Base-by-base conservation (phyloP, 2,797 vertebrate species). In the Hirundo rustica region DNA sequence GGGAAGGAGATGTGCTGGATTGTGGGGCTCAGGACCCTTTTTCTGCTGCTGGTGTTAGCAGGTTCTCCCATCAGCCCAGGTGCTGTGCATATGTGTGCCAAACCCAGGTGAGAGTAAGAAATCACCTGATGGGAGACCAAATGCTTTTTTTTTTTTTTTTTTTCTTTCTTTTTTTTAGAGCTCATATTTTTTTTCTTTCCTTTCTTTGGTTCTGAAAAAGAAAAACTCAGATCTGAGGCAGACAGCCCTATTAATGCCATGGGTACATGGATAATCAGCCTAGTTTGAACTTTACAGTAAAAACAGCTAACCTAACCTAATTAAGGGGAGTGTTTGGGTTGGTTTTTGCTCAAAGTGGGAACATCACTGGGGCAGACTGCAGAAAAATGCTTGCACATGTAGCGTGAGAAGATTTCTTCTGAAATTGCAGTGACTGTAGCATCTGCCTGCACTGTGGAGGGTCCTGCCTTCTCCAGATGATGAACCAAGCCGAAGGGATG, bases 321-420 rank as follows among this genome's bases (percentile, higher is more conserved):
- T 68, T 61, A 79, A 85, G 32, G 17, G 13, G 16, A 34, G 29
- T 30, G 5, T 87, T 95, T 68, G 27, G 12, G 19, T 27, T 47
- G 18, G 32, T 73, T 79, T 61, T 74, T 30, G 2, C 58, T 73
- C 27, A 7, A 7, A 64, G 22, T 86, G 57, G 82, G 83, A 91
- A 75, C 48, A 45, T 71, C 53, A 34, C 25, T 73, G 55, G 44
- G 30, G n/a, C 55, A 81, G 57, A 64, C 64, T 60, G 67, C 32
- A 45, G 64, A 74, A 88, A 87, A 95, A 51, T 77, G 64, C 30
- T 92, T 92, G 77, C 92, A 93, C 21, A 4, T 94, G 77, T 88
- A 62, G 78, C 19, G 16, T 72, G 68, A 80, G 42, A 89, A 74
- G 45, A 80, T 87, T 81, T 60, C 71, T 90, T 85, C 67, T 87